These are phyloP conservation scores for Priocnemis perturbator DNA, from an alignment of 2,888 invertebrate species.

Conservation along the genomic window DNA sequence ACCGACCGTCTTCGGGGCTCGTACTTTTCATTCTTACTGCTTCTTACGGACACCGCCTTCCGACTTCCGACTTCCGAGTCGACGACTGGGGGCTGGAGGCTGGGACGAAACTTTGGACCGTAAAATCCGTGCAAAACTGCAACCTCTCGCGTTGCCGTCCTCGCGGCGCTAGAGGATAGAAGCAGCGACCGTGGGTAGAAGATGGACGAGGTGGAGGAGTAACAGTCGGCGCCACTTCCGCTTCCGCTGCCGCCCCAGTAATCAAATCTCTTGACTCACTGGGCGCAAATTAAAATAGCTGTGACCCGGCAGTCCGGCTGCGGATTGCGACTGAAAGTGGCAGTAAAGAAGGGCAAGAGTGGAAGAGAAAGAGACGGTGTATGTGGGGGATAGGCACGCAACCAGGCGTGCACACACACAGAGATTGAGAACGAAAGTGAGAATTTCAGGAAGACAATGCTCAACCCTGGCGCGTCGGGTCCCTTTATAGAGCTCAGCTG, in stretches of 20 bases:
- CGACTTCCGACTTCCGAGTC: too few species aligned
- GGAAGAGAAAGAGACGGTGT: too few species aligned
- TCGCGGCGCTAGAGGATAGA: background rate
- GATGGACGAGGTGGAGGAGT: constrained; percentile 19
- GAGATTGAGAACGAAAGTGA: too few species aligned
- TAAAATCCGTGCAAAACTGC: background rate
- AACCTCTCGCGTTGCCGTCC: background rate
- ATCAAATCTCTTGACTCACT: constrained; percentile 68
- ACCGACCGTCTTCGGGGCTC: constrained; percentile 7
- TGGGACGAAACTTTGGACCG: background rate
- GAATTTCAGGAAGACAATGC: too few species aligned
- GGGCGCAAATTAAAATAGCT: constrained; percentile 63
- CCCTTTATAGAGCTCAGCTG: too few species aligned
- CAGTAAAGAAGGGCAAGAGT: background rate
- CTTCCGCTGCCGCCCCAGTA: constrained; percentile 67
- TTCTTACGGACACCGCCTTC: background rate
- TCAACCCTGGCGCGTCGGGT: too few species aligned
- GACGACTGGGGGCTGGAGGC: background rate
- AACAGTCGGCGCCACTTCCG: constrained; percentile 65
- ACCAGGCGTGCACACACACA: background rate
- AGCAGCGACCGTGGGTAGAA: too few species aligned
- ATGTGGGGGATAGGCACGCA: background rate
- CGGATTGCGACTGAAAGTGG: constrained; percentile 13
- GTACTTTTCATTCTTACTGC: constrained; percentile 6
- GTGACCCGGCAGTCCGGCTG: constrained; percentile 35